phyloP scores from a whole-genome alignment of 2,797 vertebrate species.

The Heliangelus exortis region DNA sequence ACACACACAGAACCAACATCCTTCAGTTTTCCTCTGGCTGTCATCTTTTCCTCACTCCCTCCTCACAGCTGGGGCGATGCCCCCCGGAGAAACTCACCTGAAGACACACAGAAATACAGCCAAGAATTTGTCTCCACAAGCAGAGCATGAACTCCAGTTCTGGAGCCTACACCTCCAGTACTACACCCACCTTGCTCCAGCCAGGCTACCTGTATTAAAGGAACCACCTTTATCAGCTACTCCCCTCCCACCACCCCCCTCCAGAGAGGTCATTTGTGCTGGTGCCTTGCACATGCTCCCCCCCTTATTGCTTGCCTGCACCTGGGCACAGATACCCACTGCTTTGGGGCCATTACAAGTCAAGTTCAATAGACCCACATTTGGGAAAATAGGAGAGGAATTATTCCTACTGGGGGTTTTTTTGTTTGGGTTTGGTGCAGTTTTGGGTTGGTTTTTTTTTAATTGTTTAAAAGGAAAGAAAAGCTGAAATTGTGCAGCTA shows the following conservation, averaged over 20 bases:
- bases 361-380: background rate
- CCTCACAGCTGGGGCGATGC: rapidly evolving
- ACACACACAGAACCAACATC: rapidly evolving
- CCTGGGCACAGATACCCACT: background rate
- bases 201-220: rapidly evolving
- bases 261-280: background rate
- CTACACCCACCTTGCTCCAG: rapidly evolving
- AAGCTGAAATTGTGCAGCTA: background rate
- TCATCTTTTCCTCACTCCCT: background rate
- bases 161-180: background rate
- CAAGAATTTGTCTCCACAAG: too few species aligned
- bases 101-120: rapidly evolving
- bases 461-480: background rate
- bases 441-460: background rate
- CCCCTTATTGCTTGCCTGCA: background rate
- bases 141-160: rapidly evolving
- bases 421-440: too few species aligned
- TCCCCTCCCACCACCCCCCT: too few species aligned
- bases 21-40: too few species aligned
- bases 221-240: rapidly evolving
- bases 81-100: background rate
- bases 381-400: rapidly evolving
- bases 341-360: background rate
- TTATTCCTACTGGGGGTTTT: background rate
- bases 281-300: background rate